Base-by-base conservation (phyloP, 2,888 invertebrate species). In the Caenorhabditis doughertyi region DNA sequence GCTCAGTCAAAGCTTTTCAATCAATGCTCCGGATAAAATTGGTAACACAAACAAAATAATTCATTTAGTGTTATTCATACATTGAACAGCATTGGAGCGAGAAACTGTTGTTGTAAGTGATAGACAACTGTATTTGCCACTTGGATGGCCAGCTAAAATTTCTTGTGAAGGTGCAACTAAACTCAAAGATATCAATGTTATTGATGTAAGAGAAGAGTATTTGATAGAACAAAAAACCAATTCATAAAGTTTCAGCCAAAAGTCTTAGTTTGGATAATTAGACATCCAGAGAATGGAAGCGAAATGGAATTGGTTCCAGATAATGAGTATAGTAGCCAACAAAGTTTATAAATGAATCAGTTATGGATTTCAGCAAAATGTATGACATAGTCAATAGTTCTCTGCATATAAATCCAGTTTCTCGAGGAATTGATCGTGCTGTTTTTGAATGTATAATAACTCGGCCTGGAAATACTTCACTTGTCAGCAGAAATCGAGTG, bases 61-160 rank as follows among this genome's bases (percentile, higher is more conserved):
- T 32, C 16, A 39, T 32, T 53, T 16, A 16, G 47, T 9, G 18
- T 21, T 13, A 21, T 3, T 51, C n/a, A 4, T 21, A 47, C n/a
- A 47, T 11, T 4, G 5, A 56, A 3, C 56, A 73, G 65, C 56
- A 13, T 18, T 58, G 32, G 74, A 67, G 44, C 35, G 39, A n/a
- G 58, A 44, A 13, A 39, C 35, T 3, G 7, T n/a, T 9, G 49
- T 67, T 55, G 35, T 74, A 1, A 65, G 58, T 49, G 79, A 71
- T 11, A 55, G 32, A 13, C 27, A 32, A 35, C 35, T 39, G 5
- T 70, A 64, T 47, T 49, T 68, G 21, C 68, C 77, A 23, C 77
- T 68, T 2, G 77, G 77, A 53, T 77, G 77, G 77, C 77, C 77
- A 39, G 23, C 62, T 4, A 16, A 42, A n/a, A 16, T 77, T 0